Percentiles rank a stretch among this genome's conserved stretches.
Conservation (phyloP, 2,113 vertebrate species). For the Nyctereutes procyonoides region DNA sequence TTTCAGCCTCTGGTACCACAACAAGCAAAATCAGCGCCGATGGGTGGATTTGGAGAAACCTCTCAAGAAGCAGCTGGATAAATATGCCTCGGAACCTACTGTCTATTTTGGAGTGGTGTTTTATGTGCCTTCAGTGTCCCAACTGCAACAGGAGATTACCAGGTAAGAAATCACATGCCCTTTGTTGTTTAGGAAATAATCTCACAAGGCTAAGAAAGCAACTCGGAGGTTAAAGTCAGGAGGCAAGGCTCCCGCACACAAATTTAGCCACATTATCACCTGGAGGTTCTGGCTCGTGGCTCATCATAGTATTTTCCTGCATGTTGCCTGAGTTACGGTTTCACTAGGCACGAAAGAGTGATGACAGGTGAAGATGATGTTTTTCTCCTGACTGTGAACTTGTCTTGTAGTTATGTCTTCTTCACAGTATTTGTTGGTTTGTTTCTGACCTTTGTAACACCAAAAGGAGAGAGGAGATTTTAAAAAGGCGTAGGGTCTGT, state of each 20-base stretch:
- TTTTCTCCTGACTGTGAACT: not conserved
- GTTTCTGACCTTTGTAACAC: slow-evolving; percentile 10
- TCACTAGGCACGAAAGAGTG: not conserved
- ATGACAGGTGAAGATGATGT: not conserved
- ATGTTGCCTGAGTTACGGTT: not conserved
- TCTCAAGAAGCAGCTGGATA: slow-evolving; percentile 98
- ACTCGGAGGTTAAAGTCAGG: not conserved
- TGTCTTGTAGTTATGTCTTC: not conserved
- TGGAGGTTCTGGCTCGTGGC: not conserved
- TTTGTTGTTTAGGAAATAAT: not conserved
- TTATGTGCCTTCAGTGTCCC: slow-evolving; percentile 94
- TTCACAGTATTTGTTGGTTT: not conserved
- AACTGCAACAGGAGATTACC: slow-evolving; percentile 98
- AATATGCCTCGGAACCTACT: slow-evolving; percentile 96
- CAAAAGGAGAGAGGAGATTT: not conserved
- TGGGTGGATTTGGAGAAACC: slow-evolving; percentile 99
- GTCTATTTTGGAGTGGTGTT: slow-evolving; percentile 98
- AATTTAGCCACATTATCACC: not conserved
- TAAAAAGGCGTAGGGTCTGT: not conserved
- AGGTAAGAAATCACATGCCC: slow-evolving; percentile 86
- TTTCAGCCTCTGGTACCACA: slow-evolving; percentile 99
- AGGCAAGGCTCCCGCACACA: fast-evolving
- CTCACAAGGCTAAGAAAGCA: not conserved
- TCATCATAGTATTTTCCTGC: not conserved
- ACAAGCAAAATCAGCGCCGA: slow-evolving; percentile 98